Evolutionary conservation across 2,888 invertebrate genomes (phyloP), one percentile per base, ranked within the genome.

Genomic region (Ptilodon capucinus): DNA sequence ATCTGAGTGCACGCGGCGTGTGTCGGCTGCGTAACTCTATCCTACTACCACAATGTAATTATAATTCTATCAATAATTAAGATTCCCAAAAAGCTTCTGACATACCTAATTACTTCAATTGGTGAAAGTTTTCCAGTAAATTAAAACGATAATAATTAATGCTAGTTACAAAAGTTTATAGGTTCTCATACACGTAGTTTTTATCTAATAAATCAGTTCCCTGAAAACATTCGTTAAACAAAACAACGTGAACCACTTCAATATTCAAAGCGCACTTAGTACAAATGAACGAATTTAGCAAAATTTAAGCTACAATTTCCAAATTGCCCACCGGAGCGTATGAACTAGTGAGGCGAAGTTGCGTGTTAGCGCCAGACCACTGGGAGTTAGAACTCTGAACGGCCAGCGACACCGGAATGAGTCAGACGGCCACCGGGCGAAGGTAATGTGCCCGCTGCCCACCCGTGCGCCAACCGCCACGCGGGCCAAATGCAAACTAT

Each of bases 271-370:
- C 48, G 16, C 55, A 54, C 57, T 39, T 49, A 58, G 52, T 55
- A 55, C 57, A 68, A 72, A 71, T 52, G 53, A 62, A 70, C 57
- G 57, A 61, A 67, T 59, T 66, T 57, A 51, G 53, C 64, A 66
- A 62, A 77, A 76, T 79, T 77, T 75, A 57, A 77, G 65, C 68
- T 72, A 73, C 75, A 76, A 75, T 74, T 79, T 77, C 66, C 66
- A 76, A 81, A 85, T 83, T 84, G 82, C 69, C 68, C 80, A 84
- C 41, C 67, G 76, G 71, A 81, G 81, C 75, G 81, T 74, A 76
- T 65, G 72, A 85, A 79, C 84, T 86, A 85, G 69, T 81, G 82
- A 82, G 80, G 78, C 78, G 80, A 67, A 78, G 83, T 78, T 84
- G 85, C 84, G 84, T 84, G 86, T 81, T 83, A 77, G 78, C 75